Evolutionary conservation across 1,140 invertebrate species (phyloP).

Genomic region (Nebria ingens): DNA sequence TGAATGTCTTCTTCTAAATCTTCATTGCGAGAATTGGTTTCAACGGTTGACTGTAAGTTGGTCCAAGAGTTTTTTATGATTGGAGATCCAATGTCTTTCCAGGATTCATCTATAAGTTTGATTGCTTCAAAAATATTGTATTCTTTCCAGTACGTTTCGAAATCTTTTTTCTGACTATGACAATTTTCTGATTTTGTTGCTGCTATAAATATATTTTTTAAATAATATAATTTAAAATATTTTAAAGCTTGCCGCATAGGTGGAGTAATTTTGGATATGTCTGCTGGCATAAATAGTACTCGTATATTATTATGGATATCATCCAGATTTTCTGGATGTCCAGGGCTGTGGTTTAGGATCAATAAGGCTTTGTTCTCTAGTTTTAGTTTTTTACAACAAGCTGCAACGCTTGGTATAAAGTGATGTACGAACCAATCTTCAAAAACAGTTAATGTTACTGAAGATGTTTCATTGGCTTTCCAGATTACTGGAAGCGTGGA

Average conservation of each 20-base stretch:
- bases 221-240: slow-evolving; percentile 20
- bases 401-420: slow-evolving; percentile 27
- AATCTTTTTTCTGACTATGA: neutral
- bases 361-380: slow-evolving; percentile 19
- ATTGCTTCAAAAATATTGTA: slow-evolving; percentile 13
- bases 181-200: neutral
- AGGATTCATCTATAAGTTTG: slow-evolving; percentile 17
- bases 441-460: slow-evolving; percentile 33
- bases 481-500: slow-evolving; percentile 32
- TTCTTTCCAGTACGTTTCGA: neutral
- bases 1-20: neutral
- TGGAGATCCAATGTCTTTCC: neutral
- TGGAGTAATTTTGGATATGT: slow-evolving; percentile 22
- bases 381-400: slow-evolving; percentile 20
- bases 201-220: slow-evolving; percentile 11
- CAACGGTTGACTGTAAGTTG: slow-evolving; percentile 15
- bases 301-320: neutral
- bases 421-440: slow-evolving; percentile 30
- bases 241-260: slow-evolving; percentile 31
- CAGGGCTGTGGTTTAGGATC: slow-evolving; percentile 24
- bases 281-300: slow-evolving; percentile 8
- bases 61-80: slow-evolving; percentile 12
- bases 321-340: slow-evolving; percentile 17
- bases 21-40: neutral
- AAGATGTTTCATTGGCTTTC: slow-evolving; percentile 34